Conservation (phyloP, 2,113 vertebrate genomes). For the Litocranius walleri region DNA sequence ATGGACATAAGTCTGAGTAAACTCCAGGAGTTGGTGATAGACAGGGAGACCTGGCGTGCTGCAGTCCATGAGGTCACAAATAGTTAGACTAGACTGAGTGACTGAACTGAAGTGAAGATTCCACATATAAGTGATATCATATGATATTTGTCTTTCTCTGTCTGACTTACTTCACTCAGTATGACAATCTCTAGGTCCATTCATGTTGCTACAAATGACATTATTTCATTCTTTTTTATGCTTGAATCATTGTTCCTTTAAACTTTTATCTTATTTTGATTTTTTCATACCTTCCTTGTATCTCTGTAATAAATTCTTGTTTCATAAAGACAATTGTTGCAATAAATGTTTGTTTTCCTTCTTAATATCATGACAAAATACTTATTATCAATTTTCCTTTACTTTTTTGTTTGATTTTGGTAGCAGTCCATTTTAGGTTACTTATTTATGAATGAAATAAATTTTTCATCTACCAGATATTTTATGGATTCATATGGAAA, state of each 20-base stretch:
- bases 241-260: not conserved
- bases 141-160: not conserved
- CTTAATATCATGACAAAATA: not conserved
- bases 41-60: not conserved
- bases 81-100: not conserved
- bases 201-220: not conserved
- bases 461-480: not conserved
- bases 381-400: not conserved
- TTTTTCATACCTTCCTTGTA: not conserved
- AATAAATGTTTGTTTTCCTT: not conserved
- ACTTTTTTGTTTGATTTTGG: not conserved
- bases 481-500: not conserved
- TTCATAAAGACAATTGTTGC: not conserved
- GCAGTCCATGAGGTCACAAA: not conserved
- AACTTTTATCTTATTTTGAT: not conserved
- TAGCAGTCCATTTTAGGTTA: not conserved
- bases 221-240: not conserved
- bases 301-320: not conserved
- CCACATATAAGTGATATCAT: not conserved
- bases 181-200: not conserved
- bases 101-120: not conserved
- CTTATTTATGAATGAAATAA: not conserved
- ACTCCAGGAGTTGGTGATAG: not conserved
- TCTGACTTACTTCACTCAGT: not conserved
- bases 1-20: not conserved